Conservation (phyloP, 2,797 vertebrate species). For the Salarias fasciatus region DNA sequence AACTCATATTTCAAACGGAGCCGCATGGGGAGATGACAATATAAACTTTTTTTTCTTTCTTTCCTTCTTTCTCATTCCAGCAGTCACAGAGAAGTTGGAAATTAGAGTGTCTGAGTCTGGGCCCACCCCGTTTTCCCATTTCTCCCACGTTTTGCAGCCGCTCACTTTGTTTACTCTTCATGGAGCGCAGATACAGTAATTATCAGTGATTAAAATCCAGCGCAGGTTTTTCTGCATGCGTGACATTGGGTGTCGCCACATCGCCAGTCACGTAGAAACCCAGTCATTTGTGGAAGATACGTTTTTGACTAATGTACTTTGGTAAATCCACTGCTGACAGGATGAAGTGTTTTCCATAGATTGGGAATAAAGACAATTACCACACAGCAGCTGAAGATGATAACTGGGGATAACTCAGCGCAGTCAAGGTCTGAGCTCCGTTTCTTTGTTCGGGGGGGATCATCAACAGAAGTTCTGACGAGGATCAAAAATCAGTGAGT, state of each 20-base stretch:
- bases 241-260: slow-evolving; percentile 61
- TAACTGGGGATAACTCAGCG: no score
- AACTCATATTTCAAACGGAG: slow-evolving; percentile 79
- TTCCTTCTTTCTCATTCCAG: slow-evolving; percentile 41
- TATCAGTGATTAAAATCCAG: slow-evolving; percentile 84
- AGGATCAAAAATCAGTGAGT: no score
- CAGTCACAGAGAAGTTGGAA: slow-evolving; percentile 75
- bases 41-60: slow-evolving; percentile 73
- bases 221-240: slow-evolving; percentile 58
- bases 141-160: slow-evolving; percentile 46
- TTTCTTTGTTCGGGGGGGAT: no score
- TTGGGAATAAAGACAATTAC: slow-evolving; percentile 52
- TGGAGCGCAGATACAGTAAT: slow-evolving; percentile 80
- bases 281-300: slow-evolving; percentile 58
- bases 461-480: no score
- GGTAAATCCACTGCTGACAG: slow-evolving; percentile 52
- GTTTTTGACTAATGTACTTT: slow-evolving; percentile 47
- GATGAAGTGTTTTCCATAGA: slow-evolving; percentile 30
- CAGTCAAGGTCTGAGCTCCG: no score
- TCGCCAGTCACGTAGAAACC: slow-evolving; percentile 49
- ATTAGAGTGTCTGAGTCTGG: slow-evolving; percentile 44
- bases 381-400: background rate
- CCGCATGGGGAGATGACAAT: slow-evolving; percentile 74
- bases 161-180: slow-evolving; percentile 76
- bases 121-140: slow-evolving; percentile 3